phyloP scores from a whole-genome alignment of 2,888 invertebrate species.

The Epinotia brunnichana region DNA sequence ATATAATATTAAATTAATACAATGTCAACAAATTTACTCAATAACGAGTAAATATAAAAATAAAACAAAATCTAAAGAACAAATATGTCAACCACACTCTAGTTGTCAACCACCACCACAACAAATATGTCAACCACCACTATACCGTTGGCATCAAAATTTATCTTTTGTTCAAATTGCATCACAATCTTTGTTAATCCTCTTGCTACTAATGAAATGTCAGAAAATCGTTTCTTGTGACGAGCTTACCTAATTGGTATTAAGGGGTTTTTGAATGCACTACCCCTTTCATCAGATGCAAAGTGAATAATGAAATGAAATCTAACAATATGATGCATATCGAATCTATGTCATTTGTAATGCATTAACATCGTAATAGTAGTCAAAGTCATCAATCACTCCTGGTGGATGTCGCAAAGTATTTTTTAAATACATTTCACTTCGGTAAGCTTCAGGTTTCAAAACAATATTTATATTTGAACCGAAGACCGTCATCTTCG shows the following conservation, averaged over 20 bases:
- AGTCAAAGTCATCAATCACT: conserved; percentile 30
- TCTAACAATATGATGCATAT: conserved; percentile 21
- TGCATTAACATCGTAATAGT: conserved; percentile 15
- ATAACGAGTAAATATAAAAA: too few species aligned
- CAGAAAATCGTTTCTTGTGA: conserved; percentile 17
- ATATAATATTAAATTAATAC: too few species aligned
- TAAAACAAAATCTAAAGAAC: too few species aligned
- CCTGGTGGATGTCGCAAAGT: conserved; percentile 3
- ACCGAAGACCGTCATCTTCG: neutral
- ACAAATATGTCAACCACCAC: too few species aligned
- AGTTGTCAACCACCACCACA: too few species aligned
- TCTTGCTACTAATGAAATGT: neutral
- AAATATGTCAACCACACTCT: too few species aligned
- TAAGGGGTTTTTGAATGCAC: conserved; percentile 3
- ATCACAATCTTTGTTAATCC: neutral
- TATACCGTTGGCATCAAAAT: too few species aligned
- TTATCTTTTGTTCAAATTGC: neutral
- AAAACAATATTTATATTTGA: neutral
- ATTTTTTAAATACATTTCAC: conserved; percentile 19
- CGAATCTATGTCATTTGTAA: conserved; percentile 37
- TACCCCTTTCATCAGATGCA: conserved; percentile 31
- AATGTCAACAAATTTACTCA: too few species aligned
- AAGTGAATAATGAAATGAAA: conserved; percentile 26
- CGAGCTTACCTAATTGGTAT: conserved; percentile 29
- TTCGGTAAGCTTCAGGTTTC: neutral